Evolutionary conservation across 2,113 vertebrate genomes (phyloP).

Genomic region (Zonotrichia leucophrys): DNA sequence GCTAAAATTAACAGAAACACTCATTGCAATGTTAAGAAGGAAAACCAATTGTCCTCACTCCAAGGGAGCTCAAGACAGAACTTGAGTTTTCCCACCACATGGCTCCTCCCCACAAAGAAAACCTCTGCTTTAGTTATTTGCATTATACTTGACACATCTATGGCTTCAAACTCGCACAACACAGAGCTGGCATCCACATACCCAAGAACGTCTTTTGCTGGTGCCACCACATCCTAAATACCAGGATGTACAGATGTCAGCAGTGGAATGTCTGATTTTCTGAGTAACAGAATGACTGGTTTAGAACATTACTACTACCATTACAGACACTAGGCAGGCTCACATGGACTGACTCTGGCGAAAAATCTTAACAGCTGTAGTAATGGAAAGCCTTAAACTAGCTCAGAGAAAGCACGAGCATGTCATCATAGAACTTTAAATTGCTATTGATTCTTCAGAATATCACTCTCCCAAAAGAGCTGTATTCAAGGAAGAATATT

Average conservation of each 20-base stretch:
- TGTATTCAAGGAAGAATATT: background rate
- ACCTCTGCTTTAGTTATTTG: background rate
- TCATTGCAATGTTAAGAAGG: background rate
- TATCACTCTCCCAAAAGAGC: background rate
- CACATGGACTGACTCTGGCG: accelerated
- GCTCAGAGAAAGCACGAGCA: background rate
- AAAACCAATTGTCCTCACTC: background rate
- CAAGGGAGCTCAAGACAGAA: background rate
- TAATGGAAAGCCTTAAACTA: background rate
- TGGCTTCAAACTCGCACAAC: background rate
- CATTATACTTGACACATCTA: background rate
- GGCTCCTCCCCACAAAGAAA: background rate
- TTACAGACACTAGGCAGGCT: background rate
- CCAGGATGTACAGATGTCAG: background rate
- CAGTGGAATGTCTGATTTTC: background rate
- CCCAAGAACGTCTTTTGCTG: background rate
- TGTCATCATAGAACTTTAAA: background rate
- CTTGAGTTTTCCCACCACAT: background rate
- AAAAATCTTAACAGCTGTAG: background rate
- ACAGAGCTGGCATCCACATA: background rate
- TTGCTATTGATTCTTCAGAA: background rate
- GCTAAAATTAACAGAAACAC: background rate
- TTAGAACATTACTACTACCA: background rate
- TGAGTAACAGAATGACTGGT: background rate
- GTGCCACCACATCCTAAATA: background rate